phyloP scores from a whole-genome alignment of 2,797 vertebrate species.

The Mionectes olivaceus region DNA sequence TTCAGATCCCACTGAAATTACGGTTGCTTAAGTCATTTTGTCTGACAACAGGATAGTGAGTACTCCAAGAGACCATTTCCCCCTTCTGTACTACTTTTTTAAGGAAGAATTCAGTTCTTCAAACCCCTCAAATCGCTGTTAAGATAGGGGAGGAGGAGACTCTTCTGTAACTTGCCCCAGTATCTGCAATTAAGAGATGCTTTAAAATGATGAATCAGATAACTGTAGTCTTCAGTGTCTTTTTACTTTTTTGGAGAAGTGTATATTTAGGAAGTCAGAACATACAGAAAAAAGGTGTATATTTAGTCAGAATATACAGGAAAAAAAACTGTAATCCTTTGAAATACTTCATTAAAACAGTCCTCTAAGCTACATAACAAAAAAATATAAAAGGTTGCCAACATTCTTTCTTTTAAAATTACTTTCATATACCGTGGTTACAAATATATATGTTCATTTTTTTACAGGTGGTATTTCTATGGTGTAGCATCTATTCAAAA shows the following conservation, averaged over 20 bases:
- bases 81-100: background rate
- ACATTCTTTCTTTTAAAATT: background rate
- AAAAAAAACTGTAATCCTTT: background rate
- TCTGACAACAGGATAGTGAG: background rate
- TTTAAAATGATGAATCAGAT: background rate
- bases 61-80: background rate
- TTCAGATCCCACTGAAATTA: background rate
- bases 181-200: background rate
- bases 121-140: background rate
- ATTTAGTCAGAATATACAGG: too few relatives aligned
- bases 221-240: background rate
- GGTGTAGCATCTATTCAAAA: background rate
- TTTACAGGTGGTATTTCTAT: background rate
- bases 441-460: background rate
- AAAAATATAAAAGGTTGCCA: background rate
- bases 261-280: background rate
- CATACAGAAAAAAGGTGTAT: background rate
- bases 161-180: background rate
- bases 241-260: background rate
- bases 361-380: background rate
- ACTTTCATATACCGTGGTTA: background rate
- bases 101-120: background rate
- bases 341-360: background rate
- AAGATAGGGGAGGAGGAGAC: background rate
- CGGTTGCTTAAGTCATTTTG: background rate